Evolutionary conservation across 2,797 vertebrate species (phyloP), one percentile per base, ranked within the genome.

Genomic region (Oceanodroma leucorhoa): DNA sequence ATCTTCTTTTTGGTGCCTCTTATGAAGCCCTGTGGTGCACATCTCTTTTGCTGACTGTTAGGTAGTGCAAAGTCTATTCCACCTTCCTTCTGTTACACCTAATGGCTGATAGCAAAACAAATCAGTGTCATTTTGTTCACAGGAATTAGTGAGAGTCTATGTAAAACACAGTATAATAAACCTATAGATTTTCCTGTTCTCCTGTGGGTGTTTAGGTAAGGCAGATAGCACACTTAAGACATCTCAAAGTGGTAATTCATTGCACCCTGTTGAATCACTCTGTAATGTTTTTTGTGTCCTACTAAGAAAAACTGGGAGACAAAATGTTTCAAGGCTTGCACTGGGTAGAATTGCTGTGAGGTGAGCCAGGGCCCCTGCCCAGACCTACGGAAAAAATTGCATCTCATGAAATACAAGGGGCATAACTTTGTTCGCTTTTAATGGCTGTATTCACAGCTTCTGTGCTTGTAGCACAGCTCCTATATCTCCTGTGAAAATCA

Each of bases 401-500:
- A 22, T 34, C 41, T 79, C 6, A 1, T 46, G 41, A 76, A 87
- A 81, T 71, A 27, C 30, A 71, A 75, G 81, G 64, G 86, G 30
- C 38, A 22, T 83, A 86, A 82, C 66, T 94, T 66, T 72, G 46
- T 61, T 83, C 0, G 10, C 69, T 77, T 77, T 87, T 38, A 89
- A 54, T 54, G 88, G 86, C 81, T 77, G 18, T 73, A 34, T 85
- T 93, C 83, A 71, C 90, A 85, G 93, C 71, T 73, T 57, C 81
- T 65, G 48, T 57, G 73, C 83, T 85, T 65, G 78, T 84, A 89
- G 83, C 67, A 22, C 23, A 30, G 78, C 71, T 94, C 70, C 45
- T 36, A 0, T 64, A 32, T 84, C 85, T 95, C 75, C 91, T 75
- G 62, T 90, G 90, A 83, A 93, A 89, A 95, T 95, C 88, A 84